These are phyloP conservation scores for Sebastes fasciatus DNA, from an alignment of 2,113 vertebrate species.

Conservation along the genomic window DNA sequence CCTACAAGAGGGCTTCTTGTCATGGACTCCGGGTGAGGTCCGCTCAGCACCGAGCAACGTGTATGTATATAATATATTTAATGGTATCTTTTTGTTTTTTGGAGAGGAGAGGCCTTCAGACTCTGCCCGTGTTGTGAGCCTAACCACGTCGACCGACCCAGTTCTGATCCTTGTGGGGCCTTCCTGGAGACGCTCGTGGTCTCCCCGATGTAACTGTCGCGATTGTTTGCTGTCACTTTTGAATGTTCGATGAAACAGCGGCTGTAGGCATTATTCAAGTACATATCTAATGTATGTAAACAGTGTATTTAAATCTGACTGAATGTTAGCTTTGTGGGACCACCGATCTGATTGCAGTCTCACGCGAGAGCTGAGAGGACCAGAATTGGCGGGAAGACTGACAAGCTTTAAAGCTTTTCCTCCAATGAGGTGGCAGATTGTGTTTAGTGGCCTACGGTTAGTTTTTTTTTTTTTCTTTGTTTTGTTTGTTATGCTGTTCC, in stretches of 20 bases:
- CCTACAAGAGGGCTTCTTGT: constrained; percentile 51
- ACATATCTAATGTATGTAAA: constrained; percentile 60
- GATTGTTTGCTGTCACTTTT: constrained; percentile 49
- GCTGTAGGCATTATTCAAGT: constrained; percentile 31
- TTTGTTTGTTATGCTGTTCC: constrained; percentile 76
- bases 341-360: constrained; percentile 42
- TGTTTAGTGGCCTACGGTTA: constrained; percentile 82
- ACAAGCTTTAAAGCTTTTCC: constrained; percentile 34
- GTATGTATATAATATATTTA: constrained; percentile 44
- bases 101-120: constrained; percentile 51
- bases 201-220: constrained; percentile 40
- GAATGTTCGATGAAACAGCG: constrained; percentile 67
- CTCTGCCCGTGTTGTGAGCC: constrained; percentile 36
- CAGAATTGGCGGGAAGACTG: constrained; percentile 27
- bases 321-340: constrained; percentile 72
- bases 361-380: constrained; percentile 42
- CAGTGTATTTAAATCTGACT: constrained; percentile 60
- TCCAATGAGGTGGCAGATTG: constrained; percentile 51
- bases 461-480: constrained; percentile 60
- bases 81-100: constrained; percentile 27
- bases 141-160: constrained; percentile 34
- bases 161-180: constrained; percentile 45
- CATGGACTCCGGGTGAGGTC: constrained; percentile 43
- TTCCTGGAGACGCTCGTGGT: constrained; percentile 30
- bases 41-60: constrained; percentile 33